Conservation (phyloP, 64 coral and sea anemone genomes). For the Porites lutea region DNA sequence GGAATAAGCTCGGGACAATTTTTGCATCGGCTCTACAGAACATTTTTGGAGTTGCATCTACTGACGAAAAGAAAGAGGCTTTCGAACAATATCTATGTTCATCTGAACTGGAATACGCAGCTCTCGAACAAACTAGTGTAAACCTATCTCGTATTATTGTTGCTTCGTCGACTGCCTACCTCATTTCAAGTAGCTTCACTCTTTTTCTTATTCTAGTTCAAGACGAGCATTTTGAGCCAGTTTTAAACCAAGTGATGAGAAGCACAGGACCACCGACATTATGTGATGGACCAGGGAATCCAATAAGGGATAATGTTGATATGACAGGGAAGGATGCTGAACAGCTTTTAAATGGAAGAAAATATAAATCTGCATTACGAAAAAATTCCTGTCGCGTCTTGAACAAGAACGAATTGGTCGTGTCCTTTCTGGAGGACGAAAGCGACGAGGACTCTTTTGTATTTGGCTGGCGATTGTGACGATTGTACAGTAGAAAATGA, state of each 20-base stretch:
- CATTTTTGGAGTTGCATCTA: background rate
- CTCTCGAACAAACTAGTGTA: background rate
- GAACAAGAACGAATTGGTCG: background rate
- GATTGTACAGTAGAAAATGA: background rate
- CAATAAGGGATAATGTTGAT: background rate
- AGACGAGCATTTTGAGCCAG: background rate
- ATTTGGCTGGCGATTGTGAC: constrained; percentile 60
- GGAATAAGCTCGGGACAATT: background rate
- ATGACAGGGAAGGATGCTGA: background rate
- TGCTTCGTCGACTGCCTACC: background rate
- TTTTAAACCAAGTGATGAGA: background rate
- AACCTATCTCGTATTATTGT: background rate
- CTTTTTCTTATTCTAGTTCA: background rate
- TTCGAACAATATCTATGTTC: background rate
- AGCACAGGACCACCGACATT: background rate
- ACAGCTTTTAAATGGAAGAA: background rate
- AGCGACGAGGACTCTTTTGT: constrained; percentile 65
- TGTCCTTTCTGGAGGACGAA: constrained; percentile 12
- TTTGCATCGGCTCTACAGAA: background rate
- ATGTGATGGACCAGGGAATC: background rate
- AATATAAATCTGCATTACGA: background rate
- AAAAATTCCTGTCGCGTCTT: background rate
- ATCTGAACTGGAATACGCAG: background rate
- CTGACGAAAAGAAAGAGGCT: background rate
- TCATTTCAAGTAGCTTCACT: constrained; percentile 9